Conservation (phyloP, 1,140 invertebrate species). For the Scaptomyza graminum region DNA sequence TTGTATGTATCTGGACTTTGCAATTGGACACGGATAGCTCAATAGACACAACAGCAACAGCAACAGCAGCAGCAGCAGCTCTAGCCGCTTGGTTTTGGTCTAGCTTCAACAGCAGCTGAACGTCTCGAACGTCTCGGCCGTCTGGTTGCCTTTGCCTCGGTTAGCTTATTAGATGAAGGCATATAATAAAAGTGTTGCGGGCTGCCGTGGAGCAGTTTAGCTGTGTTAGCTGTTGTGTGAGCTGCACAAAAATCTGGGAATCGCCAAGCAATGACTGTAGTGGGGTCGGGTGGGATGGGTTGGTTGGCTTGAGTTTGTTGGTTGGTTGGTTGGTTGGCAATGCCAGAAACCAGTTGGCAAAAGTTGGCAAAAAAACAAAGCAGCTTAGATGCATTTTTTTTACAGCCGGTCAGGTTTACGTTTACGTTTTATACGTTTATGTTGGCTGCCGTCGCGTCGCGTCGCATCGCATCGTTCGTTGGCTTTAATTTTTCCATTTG, state of each 20-base stretch:
- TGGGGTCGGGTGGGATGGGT: not conserved
- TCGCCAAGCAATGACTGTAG: conserved; percentile 23
- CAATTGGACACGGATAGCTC: conserved; percentile 80
- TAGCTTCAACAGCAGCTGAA: not conserved
- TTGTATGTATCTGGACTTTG: conserved; percentile 65
- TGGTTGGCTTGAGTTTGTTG: not conserved
- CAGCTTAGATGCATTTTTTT: conserved; percentile 81
- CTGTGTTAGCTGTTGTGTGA: conserved; percentile 23
- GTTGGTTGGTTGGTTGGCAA: conserved; percentile 35
- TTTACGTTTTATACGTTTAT: conserved; percentile 29
- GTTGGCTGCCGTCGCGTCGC: conserved; percentile 27
- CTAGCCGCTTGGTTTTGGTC: conserved; percentile 17
- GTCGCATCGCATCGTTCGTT: conserved; percentile 58
- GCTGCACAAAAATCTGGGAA: conserved; percentile 38
- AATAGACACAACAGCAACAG: conserved; percentile 56
- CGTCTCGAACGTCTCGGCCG: conserved; percentile 32
- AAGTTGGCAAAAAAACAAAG: conserved; percentile 71
- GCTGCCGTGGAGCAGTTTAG: conserved; percentile 48
- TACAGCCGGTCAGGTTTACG: conserved; percentile 42
- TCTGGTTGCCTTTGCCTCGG: conserved; percentile 49
- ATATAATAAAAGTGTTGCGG: conserved; percentile 81
- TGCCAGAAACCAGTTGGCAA: conserved; percentile 75
- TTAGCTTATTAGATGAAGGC: conserved; percentile 80
- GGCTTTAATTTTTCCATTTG: conserved; percentile 82
- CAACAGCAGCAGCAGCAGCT: conserved; percentile 27